Base-by-base conservation (phyloP, 2,888 invertebrate genomes). In the Acrocyrtus sp. region DNA sequence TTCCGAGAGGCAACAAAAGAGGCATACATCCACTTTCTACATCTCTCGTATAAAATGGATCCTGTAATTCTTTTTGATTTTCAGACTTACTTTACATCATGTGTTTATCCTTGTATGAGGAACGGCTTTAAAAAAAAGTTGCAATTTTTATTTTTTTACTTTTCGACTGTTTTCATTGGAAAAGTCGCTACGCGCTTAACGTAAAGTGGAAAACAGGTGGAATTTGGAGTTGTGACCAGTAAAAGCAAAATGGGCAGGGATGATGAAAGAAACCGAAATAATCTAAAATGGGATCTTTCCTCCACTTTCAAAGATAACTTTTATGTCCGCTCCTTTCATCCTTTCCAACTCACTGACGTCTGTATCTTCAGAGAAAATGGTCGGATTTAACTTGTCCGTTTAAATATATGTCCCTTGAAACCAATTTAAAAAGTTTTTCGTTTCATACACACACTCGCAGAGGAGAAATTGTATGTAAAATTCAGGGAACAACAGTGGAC, bases 11-110 rank as follows among this genome's bases (percentile, higher is more conserved):
- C n/a, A n/a, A n/a, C n/a, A n/a, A n/a, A n/a, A n/a, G n/a, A n/a
- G n/a, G n/a, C n/a, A n/a, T n/a, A n/a, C n/a, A n/a, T n/a, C 34
- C 34, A 34, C 34, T 34, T n/a, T 12, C 6, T 34, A 34, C 34
- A 34, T 8, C 34, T 34, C 34, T 34, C 34, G 12, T 34, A 34
- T 34, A 34, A n/a, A n/a, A n/a, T n/a, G n/a, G 34, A 66, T 50
- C 66, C 21, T 57, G 66, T 54, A 26, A 57, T 66, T 66, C 56
- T 34, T 39, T 34, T 66, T 57, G 48, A 66, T 56, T 66, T 66
- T 24, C 48, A 50, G 24, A 47, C 50, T 26, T 34, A 34, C 34
- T 34, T 34, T 57, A 51, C 54, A 45, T 53, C 45, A 43, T 58
- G 39, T 45, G 27, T 15, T 22, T 39, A 24, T 56, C 41, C n/a